phyloP scores from a whole-genome alignment of 1,140 invertebrate genomes.

The Uloborus diversus region DNA sequence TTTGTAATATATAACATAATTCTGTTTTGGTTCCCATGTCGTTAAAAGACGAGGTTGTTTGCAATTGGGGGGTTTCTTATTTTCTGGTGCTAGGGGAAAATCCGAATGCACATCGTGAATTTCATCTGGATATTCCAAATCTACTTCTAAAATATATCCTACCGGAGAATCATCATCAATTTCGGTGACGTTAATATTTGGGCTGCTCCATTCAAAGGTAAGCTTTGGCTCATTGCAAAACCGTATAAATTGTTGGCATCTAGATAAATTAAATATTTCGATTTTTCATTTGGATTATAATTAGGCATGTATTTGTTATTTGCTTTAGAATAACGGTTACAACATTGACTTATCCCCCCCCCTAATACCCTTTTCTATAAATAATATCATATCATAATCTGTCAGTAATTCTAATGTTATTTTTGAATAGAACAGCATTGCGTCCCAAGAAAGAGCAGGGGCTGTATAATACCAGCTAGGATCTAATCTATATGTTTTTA shows the following conservation, averaged over 20 bases:
- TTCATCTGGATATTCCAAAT: slow-evolving; percentile 6
- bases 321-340: slow-evolving; percentile 59
- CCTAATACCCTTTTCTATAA: slow-evolving; percentile 37
- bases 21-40: neutral
- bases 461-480: neutral
- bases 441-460: neutral
- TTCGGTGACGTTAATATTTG: neutral
- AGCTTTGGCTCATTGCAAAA: slow-evolving; percentile 5
- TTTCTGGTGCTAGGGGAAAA: neutral
- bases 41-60: neutral
- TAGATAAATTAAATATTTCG: slow-evolving; percentile 57
- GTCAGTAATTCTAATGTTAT: neutral
- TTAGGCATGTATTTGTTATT: slow-evolving; percentile 59
- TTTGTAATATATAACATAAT: neutral
- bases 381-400: neutral
- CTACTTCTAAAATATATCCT: slow-evolving; percentile 8
- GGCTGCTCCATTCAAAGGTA: neutral
- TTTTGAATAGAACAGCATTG: neutral
- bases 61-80: neutral
- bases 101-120: neutral
- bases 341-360: slow-evolving; percentile 57
- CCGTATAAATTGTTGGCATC: slow-evolving; percentile 61
- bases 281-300: slow-evolving; percentile 53
- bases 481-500: slow-evolving; percentile 12
- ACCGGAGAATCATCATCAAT: neutral